phyloP scores from a whole-genome alignment of 2,113 vertebrate genomes.

The Motacilla alba region DNA sequence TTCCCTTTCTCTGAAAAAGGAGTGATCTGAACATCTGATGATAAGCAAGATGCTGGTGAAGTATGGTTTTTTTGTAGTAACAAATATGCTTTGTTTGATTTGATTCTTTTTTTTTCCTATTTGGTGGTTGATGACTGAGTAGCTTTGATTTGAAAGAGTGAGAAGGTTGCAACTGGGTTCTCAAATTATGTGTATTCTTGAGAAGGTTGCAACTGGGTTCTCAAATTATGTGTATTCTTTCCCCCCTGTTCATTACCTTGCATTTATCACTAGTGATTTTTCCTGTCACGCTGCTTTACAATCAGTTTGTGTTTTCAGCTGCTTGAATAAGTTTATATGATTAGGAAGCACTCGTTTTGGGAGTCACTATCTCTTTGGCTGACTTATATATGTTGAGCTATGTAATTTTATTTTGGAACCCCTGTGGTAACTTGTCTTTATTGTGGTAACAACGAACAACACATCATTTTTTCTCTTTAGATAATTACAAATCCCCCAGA shows the following conservation, averaged over 20 bases:
- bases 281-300: neutral
- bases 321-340: neutral
- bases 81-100: neutral
- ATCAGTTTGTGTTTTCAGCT: neutral
- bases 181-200: neutral
- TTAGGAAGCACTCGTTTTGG: neutral
- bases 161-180: neutral
- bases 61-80: neutral
- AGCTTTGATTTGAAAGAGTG: neutral
- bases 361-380: neutral
- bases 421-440: neutral
- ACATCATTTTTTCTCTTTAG: neutral
- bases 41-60: neutral
- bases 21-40: neutral
- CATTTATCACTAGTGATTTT: neutral
- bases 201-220: neutral
- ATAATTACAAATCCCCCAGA: neutral
- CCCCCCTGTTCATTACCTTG: neutral
- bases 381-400: neutral
- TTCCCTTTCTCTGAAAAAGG: neutral
- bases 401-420: neutral
- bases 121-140: neutral
- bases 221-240: neutral
- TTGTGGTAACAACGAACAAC: neutral
- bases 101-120: neutral